Evolutionary conservation across 2,797 vertebrate genomes (phyloP).

Genomic region (Cephalopachus bancanus): DNA sequence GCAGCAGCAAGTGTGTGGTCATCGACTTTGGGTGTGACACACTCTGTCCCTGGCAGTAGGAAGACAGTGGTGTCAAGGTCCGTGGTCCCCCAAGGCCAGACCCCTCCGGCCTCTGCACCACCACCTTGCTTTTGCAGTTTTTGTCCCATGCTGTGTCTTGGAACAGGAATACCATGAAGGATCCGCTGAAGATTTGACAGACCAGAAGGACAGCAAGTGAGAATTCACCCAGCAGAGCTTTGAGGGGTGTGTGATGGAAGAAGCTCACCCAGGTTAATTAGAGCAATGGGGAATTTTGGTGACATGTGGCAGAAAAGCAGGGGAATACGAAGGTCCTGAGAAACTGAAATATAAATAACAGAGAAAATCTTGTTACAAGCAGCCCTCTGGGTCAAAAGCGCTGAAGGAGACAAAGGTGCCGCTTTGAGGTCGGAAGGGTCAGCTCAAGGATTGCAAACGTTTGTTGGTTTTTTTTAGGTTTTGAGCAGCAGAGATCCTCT

Average conservation of each 20-base stretch:
- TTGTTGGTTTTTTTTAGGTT: too few relatives aligned
- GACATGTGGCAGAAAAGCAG: not conserved
- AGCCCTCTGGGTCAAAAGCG: not conserved
- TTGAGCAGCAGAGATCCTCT: not conserved
- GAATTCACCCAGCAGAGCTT: constrained; percentile 87
- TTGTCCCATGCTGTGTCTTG: constrained; percentile 82
- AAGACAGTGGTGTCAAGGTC: accelerated
- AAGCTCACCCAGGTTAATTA: constrained; percentile 85
- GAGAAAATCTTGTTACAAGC: not conserved
- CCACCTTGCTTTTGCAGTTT: constrained; percentile 85
- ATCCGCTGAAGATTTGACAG: constrained; percentile 77
- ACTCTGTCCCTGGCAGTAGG: too few relatives aligned
- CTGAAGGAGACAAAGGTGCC: too few relatives aligned
- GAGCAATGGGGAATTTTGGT: not conserved
- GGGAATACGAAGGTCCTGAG: not conserved
- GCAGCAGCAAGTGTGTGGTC: not conserved
- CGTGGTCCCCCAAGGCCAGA: not conserved
- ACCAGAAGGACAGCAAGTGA: constrained; percentile 88
- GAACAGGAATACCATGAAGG: constrained; percentile 77
- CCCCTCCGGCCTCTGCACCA: accelerated
- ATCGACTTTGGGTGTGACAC: not conserved
- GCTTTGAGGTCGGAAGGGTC: not conserved
- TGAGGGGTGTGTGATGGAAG: constrained; percentile 88
- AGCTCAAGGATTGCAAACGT: not conserved
- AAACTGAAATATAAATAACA: too few relatives aligned